Percentiles rank a stretch among this genome's conserved stretches.
Evolutionary conservation across 1,140 invertebrate species (phyloP).

Genomic region (Drosophila eugracilis): DNA sequence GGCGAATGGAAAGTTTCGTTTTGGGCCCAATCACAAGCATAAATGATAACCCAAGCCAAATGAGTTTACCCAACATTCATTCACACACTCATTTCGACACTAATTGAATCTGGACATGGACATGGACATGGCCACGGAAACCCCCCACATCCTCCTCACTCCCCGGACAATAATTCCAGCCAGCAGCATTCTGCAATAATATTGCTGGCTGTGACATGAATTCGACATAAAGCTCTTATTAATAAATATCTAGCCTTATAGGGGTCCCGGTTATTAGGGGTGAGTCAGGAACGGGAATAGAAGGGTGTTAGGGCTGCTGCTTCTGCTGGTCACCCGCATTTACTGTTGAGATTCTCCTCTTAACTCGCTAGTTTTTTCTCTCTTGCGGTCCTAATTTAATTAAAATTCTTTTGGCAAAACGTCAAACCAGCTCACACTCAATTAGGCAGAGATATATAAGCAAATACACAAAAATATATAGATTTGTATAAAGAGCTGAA

Average conservation of each 20-base stretch:
- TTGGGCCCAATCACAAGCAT: not conserved
- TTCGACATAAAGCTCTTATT: constrained; percentile 59
- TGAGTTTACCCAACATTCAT: constrained; percentile 10
- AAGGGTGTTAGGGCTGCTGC: constrained; percentile 1
- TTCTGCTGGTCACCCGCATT: constrained; percentile 61
- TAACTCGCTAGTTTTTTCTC: constrained; percentile 19
- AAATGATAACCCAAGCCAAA: constrained; percentile 15
- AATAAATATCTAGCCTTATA: constrained; percentile 30
- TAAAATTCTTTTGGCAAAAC: constrained; percentile 77
- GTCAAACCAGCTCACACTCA: constrained; percentile 59
- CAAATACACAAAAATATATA: constrained; percentile 12
- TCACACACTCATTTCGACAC: constrained; percentile 33
- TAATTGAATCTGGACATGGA: constrained; percentile 45
- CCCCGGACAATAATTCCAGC: constrained; percentile 11
- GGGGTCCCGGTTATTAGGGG: constrained; percentile 26
- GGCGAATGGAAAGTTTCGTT: constrained; percentile 31
- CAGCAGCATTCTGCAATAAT: constrained; percentile 44
- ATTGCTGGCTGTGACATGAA: constrained; percentile 36
- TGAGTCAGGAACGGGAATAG: not conserved
- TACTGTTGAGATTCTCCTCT: constrained; percentile 2
- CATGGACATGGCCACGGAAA: constrained; percentile 6
- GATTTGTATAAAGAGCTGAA: constrained; percentile 4
- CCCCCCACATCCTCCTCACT: too few species aligned
- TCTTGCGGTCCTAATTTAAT: constrained; percentile 61
- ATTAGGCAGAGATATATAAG: constrained; percentile 35